Percentiles rank a stretch among this genome's conserved stretches.
Evolutionary conservation across 2,113 vertebrate genomes (phyloP).

Genomic region (Anser cygnoides): DNA sequence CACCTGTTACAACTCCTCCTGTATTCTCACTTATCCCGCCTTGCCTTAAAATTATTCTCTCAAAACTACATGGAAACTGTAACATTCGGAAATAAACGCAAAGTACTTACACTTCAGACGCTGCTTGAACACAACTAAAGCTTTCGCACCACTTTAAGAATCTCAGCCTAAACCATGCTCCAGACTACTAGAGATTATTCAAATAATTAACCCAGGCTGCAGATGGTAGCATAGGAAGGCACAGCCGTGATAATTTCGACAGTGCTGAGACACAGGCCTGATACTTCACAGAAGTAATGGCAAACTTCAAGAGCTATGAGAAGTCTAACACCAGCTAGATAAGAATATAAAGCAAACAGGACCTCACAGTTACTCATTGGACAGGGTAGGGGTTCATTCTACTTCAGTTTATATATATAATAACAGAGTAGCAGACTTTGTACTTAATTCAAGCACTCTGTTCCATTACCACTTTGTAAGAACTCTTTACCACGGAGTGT

Average conservation of each 20-base stretch:
- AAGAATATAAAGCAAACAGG: background rate
- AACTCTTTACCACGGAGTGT: no score
- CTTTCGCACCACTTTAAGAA: background rate
- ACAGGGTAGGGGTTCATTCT: accelerated
- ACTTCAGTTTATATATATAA: background rate
- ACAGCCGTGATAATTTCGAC: background rate
- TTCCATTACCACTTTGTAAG: no score
- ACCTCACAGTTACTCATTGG: background rate
- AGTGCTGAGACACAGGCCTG: background rate
- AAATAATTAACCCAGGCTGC: background rate
- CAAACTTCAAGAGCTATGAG: background rate
- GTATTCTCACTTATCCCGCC: background rate
- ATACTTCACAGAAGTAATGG: background rate
- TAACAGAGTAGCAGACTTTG: background rate
- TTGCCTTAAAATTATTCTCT: background rate
- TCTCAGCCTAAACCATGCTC: background rate
- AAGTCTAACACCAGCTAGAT: accelerated
- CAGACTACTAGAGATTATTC: background rate
- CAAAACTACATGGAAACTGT: background rate
- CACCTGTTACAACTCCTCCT: background rate
- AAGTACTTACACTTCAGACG: background rate
- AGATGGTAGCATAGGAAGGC: background rate
- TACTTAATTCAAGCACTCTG: no score
- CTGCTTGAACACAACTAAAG: background rate
- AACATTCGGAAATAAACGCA: background rate